A percentile compares a stretch with the other conserved stretches of the same genome.
These are phyloP conservation scores for Buteo buteo DNA, from an alignment of 2,113 vertebrate genomes.

Conservation along the genomic window DNA sequence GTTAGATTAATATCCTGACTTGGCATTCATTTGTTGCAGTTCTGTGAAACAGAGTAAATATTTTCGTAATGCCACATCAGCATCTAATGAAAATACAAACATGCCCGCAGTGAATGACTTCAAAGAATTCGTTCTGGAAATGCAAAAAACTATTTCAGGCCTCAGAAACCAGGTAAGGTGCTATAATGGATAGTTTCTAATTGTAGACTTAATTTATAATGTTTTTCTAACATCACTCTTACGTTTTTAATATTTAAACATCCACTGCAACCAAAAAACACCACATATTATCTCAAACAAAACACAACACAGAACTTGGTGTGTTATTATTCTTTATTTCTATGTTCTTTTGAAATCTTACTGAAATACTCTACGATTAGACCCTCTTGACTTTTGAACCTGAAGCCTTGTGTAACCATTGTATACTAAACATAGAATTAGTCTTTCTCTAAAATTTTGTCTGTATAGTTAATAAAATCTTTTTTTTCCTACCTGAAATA, in stretches of 20 bases:
- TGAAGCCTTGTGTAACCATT: not conserved
- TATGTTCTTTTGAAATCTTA: not conserved
- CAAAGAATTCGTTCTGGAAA: conserved; percentile 90
- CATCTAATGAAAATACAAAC: conserved; percentile 58
- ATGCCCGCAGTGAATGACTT: conserved; percentile 79
- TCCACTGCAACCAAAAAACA: not conserved
- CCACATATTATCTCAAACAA: not conserved
- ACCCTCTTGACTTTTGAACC: not conserved
- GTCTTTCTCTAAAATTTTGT: not conserved
- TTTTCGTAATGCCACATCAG: conserved; percentile 72
- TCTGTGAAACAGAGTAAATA: conserved; percentile 34
- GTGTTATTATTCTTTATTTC: not conserved
- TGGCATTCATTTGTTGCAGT: conserved; percentile 56
- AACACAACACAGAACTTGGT: not conserved
- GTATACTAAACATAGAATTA: not conserved
- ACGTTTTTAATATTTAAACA: not conserved
- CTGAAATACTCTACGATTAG: not conserved
- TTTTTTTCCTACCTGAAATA: not conserved
- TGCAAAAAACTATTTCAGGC: conserved; percentile 93
- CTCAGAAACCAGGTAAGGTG: conserved; percentile 88
- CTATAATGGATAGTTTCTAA: not conserved
- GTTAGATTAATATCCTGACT: not conserved
- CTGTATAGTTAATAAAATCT: not conserved
- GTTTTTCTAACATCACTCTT: not conserved
- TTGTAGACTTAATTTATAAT: not conserved